Evolutionary conservation across 2,797 vertebrate genomes (phyloP), one percentile per base, ranked within the genome.

Genomic region (Peromyscus attwateri): DNA sequence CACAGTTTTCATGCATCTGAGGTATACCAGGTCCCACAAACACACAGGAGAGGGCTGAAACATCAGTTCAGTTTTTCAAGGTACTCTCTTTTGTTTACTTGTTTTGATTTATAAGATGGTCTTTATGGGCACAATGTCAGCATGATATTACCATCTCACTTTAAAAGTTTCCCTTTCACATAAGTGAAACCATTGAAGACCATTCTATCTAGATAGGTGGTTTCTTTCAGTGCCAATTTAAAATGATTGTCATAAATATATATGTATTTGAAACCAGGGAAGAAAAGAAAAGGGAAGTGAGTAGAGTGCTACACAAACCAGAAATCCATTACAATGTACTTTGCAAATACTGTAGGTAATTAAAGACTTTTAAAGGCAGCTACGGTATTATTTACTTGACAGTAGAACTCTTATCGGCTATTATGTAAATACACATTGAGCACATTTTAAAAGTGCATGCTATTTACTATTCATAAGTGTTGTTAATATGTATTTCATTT

Each of bases 401-500:
- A 95, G 60, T 66, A 97, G 68, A 98, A 94, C 37, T 94, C 27
- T 96, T 98, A 97, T 31, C 91, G 17, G 73, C 97, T 97, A 87
- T 97, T 95, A 89, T 79, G 90, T 97, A 98, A 98, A 95, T 95
- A 95, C 14, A 43, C 92, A 92, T 79, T 96, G 64, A 97, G 84
- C 68, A 13, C 66, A 57, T 96, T 98, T 98, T 93, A 95, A 89
- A 98, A 98, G 96, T 94, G 34, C 40, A 16, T 85, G 46, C 17
- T 97, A 94, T 98, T 98, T 98, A 92, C 92, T 92, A 94, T 97
- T 96, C 49, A 90, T 95, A 87, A 97, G 88, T 96, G 31, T 97
- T 70, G 77, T 97, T 97, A 97, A 95, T 91, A 98, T 81, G 49
- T 27, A 85, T 98, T 98, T 98, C 66, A 95, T 97, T 98, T 98